These are phyloP conservation scores for Balaenoptera acutorostrata DNA, from an alignment of 2,113 vertebrate species.

Conservation along the genomic window DNA sequence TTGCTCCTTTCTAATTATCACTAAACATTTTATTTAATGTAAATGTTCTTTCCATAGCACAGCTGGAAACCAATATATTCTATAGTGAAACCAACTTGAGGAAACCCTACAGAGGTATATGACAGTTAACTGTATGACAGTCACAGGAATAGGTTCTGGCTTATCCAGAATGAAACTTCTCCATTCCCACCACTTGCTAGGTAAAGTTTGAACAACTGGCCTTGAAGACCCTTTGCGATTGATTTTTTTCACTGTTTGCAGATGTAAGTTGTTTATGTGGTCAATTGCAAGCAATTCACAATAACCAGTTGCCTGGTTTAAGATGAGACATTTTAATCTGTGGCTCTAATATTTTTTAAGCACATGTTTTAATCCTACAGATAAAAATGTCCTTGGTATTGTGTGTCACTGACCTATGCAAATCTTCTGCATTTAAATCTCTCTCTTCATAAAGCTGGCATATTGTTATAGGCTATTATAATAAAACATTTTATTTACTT, in stretches of 20 bases:
- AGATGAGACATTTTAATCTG: neutral
- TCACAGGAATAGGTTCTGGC: neutral
- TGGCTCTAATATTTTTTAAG: neutral
- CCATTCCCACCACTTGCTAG: neutral
- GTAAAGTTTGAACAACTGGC: neutral
- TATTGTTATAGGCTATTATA: neutral
- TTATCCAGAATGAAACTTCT: neutral
- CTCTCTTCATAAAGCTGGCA: neutral
- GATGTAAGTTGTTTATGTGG: neutral
- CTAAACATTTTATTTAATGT: neutral
- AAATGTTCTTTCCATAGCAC: neutral
- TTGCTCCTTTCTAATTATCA: slow-evolving; percentile 31
- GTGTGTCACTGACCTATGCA: slow-evolving; percentile 7
- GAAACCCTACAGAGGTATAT: neutral
- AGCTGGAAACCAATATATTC: slow-evolving; percentile 15
- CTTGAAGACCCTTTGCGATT: neutral
- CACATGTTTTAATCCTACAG: neutral
- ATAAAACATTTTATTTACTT: neutral
- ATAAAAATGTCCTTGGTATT: slow-evolving; percentile 40
- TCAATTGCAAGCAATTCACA: neutral
- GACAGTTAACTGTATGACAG: neutral
- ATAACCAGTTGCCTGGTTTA: slow-evolving; percentile 8
- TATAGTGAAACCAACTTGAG: neutral
- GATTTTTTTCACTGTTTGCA: slow-evolving; percentile 4
- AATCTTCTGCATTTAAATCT: neutral